phyloP scores from a whole-genome alignment of 2,797 vertebrate species.

The Miichthys miiuy region DNA sequence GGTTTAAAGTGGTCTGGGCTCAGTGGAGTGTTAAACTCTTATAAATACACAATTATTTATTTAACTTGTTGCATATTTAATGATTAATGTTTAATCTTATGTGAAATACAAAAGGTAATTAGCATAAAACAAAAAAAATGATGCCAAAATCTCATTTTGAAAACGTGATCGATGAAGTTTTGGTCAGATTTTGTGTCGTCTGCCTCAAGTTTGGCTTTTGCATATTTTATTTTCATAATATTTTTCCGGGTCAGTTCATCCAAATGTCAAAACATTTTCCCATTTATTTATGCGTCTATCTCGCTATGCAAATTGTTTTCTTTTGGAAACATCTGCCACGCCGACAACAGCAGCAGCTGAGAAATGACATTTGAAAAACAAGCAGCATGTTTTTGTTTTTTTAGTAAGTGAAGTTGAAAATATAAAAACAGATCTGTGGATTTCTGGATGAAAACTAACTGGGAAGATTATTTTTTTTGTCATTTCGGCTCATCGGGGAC shows the following conservation, averaged over 20 bases:
- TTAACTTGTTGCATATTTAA: no score
- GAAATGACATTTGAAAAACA: background rate
- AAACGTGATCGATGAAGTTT: background rate
- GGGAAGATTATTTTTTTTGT: background rate
- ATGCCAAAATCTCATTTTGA: background rate
- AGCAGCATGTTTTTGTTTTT: background rate
- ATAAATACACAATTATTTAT: no score
- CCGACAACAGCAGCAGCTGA: background rate
- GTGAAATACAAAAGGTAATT: background rate
- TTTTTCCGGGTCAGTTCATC: background rate
- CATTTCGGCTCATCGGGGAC: background rate
- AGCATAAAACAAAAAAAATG: background rate
- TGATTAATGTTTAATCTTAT: no score
- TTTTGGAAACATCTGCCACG: background rate
- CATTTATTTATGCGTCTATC: background rate
- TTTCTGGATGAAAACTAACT: background rate
- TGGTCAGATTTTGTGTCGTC: background rate
- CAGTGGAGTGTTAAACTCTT: background rate
- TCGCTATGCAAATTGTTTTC: background rate
- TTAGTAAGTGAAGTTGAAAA: background rate
- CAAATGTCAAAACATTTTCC: background rate
- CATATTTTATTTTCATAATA: background rate
- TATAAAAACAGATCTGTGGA: background rate
- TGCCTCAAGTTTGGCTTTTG: background rate
- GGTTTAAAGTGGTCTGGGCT: background rate